Evolutionary conservation across 2,113 vertebrate genomes (phyloP), one percentile per base, ranked within the genome.

Genomic region (Tauraco erythrolophus): DNA sequence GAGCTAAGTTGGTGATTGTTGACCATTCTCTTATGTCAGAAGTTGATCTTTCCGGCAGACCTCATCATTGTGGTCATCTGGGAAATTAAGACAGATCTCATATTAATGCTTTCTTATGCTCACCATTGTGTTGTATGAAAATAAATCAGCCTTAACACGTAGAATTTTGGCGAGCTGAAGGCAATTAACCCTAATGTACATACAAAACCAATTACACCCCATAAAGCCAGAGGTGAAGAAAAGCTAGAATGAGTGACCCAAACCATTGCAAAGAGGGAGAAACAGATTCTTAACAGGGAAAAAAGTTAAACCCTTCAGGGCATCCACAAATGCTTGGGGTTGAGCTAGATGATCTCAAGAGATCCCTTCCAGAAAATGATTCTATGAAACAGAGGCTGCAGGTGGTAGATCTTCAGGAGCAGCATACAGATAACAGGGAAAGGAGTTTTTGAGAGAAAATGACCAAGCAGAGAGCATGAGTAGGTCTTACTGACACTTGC

Each of bases 201-300:
- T 35, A 39, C 15, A 39, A 84, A 72, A 2, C 0, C 9, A 80
- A 8, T 45, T 54, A 33, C 1, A 83, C 5, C 6, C 7, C 13
- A 56, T 60, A 54, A 94, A 86, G 5, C 6, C 41, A 57, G 64
- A 65, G 13, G 6, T 51, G 60, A 70, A 41, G 43, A 10, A 77
- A 74, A 89, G 28, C 25, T 64, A 9, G 39, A 22, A 69, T 71
- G 48, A 87, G 72, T 82, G 25, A n/a, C 53, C 13, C 8, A 35
- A 86, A 25, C 15, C 15, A 14, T 19, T 69, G 14, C 13, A 33
- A 69, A 77, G 74, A 51, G 33, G 3, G 22, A 76, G 35, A 65
- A 65, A 51, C 7, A 30, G 6, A 10, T 88, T 91, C 35, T 80
- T 83, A 15, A 22, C 25, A 24, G 16, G n/a, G 61, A 9, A 62